Conservation (phyloP, 2,888 invertebrate species). For the Polydrusus cervinus region DNA sequence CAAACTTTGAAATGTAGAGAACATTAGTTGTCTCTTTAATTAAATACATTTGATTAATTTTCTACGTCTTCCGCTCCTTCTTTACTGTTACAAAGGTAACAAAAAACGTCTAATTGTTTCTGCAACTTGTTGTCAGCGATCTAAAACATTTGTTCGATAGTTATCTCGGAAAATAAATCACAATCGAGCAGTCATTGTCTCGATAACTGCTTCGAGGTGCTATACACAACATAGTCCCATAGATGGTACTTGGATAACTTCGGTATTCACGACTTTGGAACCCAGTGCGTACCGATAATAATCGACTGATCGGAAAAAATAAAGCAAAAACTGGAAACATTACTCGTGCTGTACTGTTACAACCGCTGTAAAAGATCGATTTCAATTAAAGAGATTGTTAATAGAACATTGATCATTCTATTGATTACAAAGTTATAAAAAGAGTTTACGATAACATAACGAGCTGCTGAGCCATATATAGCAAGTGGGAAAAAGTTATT, state of each 20-base stretch:
- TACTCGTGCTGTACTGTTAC: slow-evolving; percentile 21
- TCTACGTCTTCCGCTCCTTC: background rate
- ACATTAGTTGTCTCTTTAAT: background rate
- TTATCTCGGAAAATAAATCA: background rate
- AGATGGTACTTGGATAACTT: background rate
- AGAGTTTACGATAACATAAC: slow-evolving; percentile 14
- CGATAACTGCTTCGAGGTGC: slow-evolving; percentile 3
- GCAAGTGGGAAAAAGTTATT: background rate
- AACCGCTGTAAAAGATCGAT: slow-evolving; percentile 28
- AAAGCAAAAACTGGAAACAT: slow-evolving; percentile 24
- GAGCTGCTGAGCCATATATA: slow-evolving; percentile 2
- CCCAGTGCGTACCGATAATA: background rate
- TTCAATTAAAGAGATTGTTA: slow-evolving; percentile 40
- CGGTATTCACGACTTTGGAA: slow-evolving; percentile 12
- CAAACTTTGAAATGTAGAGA: too few relatives aligned
- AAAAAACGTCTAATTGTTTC: background rate
- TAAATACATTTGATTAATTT: background rate
- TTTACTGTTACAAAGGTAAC: background rate
- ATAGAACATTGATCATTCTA: slow-evolving; percentile 19
- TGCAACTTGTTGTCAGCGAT: background rate
- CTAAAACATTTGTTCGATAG: slow-evolving; percentile 6
- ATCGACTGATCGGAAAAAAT: too few relatives aligned
- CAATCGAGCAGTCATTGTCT: slow-evolving; percentile 1
- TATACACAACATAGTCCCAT: background rate
- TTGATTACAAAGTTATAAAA: slow-evolving; percentile 22